These are phyloP conservation scores for Oxycera nigricornis DNA, from an alignment of 2,888 invertebrate genomes.

Conservation along the genomic window DNA sequence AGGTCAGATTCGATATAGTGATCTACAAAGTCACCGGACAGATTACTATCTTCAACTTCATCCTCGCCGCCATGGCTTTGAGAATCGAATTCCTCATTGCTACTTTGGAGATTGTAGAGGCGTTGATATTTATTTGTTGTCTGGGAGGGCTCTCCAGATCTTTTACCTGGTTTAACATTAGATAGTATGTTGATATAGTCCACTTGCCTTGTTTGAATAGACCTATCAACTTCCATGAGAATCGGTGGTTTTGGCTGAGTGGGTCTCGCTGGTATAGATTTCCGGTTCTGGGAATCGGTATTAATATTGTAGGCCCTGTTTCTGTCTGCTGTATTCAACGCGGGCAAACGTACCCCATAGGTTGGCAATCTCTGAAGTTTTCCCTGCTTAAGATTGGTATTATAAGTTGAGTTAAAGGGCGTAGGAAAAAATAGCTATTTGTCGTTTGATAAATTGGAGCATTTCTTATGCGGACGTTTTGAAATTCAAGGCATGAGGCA, in stretches of 20 bases:
- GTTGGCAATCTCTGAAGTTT: neutral
- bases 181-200: constrained; percentile 39
- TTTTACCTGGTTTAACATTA: no score
- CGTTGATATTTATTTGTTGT: no score
- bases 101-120: neutral
- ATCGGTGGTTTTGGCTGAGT: constrained; percentile 1
- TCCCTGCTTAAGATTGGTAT: neutral
- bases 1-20: constrained; percentile 4
- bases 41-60: neutral
- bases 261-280: neutral
- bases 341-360: neutral
- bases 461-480: neutral
- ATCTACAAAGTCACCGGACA: neutral
- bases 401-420: neutral
- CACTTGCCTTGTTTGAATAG: constrained; percentile 20
- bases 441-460: neutral
- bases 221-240: constrained; percentile 37
- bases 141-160: no score
- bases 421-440: neutral
- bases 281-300: neutral
- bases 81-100: neutral
- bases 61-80: no score
- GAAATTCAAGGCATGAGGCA: constrained; percentile 9
- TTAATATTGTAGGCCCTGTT: neutral
- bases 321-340: neutral